Conservation (phyloP, 2,797 vertebrate genomes). For the Cryptoprocta ferox region DNA sequence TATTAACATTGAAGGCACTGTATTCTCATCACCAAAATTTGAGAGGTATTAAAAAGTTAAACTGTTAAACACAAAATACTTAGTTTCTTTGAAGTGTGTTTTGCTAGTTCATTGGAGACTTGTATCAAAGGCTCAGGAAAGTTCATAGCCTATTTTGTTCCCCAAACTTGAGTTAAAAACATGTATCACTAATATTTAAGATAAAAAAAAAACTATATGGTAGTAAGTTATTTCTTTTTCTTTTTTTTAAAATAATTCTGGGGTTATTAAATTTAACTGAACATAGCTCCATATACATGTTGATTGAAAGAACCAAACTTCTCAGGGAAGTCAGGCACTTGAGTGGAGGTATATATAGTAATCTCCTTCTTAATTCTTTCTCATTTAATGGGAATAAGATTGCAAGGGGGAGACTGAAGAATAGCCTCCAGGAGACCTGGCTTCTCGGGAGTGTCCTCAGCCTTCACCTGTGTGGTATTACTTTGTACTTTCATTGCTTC, state of each 20-base stretch:
- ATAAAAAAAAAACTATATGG: neutral
- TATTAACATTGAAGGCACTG: neutral
- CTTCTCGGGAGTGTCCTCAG: neutral
- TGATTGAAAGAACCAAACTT: neutral
- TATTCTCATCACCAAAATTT: neutral
- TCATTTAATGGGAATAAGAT: too few species aligned
- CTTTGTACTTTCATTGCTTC: neutral
- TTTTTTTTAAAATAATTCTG: neutral
- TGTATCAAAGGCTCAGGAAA: neutral
- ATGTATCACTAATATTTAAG: slow-evolving; percentile 7
- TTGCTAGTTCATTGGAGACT: slow-evolving; percentile 22
- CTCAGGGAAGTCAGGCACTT: neutral
- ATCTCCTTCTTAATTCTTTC: neutral
- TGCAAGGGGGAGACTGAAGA: neutral
- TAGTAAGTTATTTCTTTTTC: neutral
- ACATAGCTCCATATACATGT: neutral
- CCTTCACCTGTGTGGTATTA: neutral
- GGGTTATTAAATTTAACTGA: neutral
- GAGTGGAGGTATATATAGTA: neutral
- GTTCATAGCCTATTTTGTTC: neutral
- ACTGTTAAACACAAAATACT: neutral
- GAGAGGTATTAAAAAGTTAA: neutral
- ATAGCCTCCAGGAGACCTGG: neutral
- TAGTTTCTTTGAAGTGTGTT: slow-evolving; percentile 3
- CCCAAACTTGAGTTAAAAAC: slow-evolving; percentile 39